Evolutionary conservation across 1,140 invertebrate species (phyloP), one percentile per base, ranked within the genome.

Genomic region (Chironomus striatipennis): DNA sequence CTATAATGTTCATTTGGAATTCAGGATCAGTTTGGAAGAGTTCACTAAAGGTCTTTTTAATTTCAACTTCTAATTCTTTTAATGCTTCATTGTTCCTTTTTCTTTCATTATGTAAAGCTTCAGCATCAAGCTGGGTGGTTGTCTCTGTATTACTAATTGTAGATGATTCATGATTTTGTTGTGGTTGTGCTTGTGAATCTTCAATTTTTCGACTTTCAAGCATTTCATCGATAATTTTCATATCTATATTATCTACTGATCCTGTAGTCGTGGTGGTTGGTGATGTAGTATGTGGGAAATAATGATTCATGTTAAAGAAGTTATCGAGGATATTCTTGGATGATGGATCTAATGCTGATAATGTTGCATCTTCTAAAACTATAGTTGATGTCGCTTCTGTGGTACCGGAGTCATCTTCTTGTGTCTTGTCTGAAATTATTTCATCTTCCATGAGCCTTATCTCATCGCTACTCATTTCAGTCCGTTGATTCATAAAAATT

Each of bases 301-400:
- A 70, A 70, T 70, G n/a, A 70, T 70, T 70, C 18, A 18, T 70
- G 18, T 70, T 70, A 7, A 70, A 70, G 20, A 70, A 70, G 17
- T 18, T 17, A 70, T 70, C 65, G 18, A 70, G 65, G 9, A 70
- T 15, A 20, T 20, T 70, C 10, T 70, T 70, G 9, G 65, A 70
- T 18, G 65, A 70, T 18, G 65, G 65, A 70, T 70, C 20, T 12
- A 70, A 57, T n/a, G 47, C 10, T 57, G 47, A 10, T 12, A 57
- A 21, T 1, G 65, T 70, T 20, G 18, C 65, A 20, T 70, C 65
- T 18, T 70, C 65, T 70, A 8, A 18, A 12, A 12, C 47, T 12
- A n/a, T 57, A 20, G 65, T 7, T 20, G 65, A 9, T 67, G 64
- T 2, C 7, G 2, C 17, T 10, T 18, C 18, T 18, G 65, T 20